Evolutionary conservation across 1,140 invertebrate genomes (phyloP).

Genomic region (Eueides isabella): DNA sequence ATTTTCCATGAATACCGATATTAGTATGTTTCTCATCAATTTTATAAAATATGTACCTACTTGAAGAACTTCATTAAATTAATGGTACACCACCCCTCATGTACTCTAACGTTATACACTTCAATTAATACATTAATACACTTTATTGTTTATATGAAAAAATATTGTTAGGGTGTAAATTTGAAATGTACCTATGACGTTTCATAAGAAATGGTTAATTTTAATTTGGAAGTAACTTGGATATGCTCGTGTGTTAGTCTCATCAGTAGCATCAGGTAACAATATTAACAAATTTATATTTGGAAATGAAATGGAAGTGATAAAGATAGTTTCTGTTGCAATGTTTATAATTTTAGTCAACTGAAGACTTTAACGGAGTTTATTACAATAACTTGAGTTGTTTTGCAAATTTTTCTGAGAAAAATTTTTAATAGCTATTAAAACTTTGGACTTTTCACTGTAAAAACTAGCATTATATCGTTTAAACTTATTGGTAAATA

Average conservation of each 20-base stretch:
- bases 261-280: not conserved
- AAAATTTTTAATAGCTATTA: too few species aligned
- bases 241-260: not conserved
- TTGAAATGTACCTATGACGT: not conserved
- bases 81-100: not conserved
- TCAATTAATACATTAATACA: slow-evolving; percentile 1
- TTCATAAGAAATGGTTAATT: not conserved
- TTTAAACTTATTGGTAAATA: too few species aligned
- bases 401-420: too few species aligned
- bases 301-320: not conserved
- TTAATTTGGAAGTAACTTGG: not conserved
- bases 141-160: not conserved
- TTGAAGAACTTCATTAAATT: not conserved
- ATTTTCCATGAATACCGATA: not conserved
- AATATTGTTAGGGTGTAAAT: not conserved
- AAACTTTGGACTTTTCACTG: too few species aligned
- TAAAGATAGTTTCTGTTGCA: not conserved
- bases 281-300: not conserved
- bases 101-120: not conserved
- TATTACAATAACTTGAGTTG: too few species aligned
- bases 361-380: not conserved
- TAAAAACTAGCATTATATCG: too few species aligned
- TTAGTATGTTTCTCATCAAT: not conserved
- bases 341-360: not conserved
- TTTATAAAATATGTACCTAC: not conserved